phyloP scores from a whole-genome alignment of 2,797 vertebrate species.

The Poliocrania exsul region DNA sequence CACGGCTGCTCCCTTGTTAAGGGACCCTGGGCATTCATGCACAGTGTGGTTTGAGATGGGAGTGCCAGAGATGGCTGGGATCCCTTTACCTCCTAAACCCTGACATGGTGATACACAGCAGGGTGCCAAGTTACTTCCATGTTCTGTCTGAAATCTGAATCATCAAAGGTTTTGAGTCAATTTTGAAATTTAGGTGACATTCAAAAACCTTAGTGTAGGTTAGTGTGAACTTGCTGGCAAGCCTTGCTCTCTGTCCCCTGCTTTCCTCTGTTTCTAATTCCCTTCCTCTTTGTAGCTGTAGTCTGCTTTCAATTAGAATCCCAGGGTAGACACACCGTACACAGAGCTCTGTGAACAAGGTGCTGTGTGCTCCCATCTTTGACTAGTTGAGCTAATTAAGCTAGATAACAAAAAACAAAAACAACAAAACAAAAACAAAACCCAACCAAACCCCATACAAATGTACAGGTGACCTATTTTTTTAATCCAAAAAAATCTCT shows the following conservation, averaged over 20 bases:
- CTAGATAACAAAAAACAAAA: neutral
- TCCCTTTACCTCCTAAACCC: neutral
- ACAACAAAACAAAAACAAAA: neutral
- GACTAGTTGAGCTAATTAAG: neutral
- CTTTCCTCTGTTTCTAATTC: neutral
- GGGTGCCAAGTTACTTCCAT: neutral
- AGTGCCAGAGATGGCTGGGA: neutral
- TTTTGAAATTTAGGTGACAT: neutral
- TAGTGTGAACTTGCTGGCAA: neutral
- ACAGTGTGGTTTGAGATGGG: neutral
- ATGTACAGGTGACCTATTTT: neutral
- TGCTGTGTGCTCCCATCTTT: neutral
- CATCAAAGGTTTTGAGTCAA: neutral
- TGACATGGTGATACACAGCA: neutral
- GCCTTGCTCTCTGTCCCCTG: neutral
- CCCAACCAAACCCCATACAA: rapidly evolving
- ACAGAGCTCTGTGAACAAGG: neutral
- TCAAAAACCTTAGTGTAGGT: neutral
- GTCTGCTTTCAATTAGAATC: neutral
- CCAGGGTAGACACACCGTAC: neutral
- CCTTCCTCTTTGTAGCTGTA: neutral
- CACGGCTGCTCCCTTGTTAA: neutral
- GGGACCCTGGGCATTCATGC: neutral
- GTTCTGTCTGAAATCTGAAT: neutral
- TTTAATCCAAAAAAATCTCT: neutral